Base-by-base conservation (phyloP, 2,888 invertebrate species). In the Cantharis rufa region DNA sequence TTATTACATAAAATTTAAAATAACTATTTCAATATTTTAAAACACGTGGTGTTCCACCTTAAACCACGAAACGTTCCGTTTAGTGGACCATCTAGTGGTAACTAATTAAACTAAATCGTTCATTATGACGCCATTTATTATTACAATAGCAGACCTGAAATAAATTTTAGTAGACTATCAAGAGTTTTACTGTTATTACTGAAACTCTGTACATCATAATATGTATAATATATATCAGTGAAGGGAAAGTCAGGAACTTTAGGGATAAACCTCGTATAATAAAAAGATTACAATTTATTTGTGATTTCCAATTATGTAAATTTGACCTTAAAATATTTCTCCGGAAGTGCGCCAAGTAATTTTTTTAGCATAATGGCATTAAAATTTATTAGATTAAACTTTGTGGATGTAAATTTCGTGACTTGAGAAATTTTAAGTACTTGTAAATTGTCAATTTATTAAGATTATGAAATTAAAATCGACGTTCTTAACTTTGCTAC, bases 371-470 rank as follows among this genome's bases (percentile, higher is more conserved):
- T 48, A 48, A 48, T 48, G 48, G 48, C n/a, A 48, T 48, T 48
- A 71, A 71, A 18, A 63, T 71, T 71, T 63, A 63, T 68, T 72
- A n/a, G 72, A 72, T 76, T 72, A 71, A 76, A 76, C 69, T 61
- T 61, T 72, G 28, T 68, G 69, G 69, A 76, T 72, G 61, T 76
- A 76, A 76, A 72, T 76, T 68, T 70, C 71, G 63, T 48, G 61
- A 74, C 71, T 74, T 63, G 24, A 70, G 74, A 71, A 66, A 74
- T 71, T 77, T 72, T 77, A 77, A 77, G 77, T 71, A 71, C 77
- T 77, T 77, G 77, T 72, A 77, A 77, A 77, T 77, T 77, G 77
- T 71, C 77, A 77, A 77, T 77, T 77, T 77, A 77, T 74, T 77
- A 77, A 77, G 77, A 77, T 74, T 77, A 77, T 74, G 64, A 77